Evolutionary conservation across 1,140 invertebrate species (phyloP).

Genomic region (Zaprionus vittiger): DNA sequence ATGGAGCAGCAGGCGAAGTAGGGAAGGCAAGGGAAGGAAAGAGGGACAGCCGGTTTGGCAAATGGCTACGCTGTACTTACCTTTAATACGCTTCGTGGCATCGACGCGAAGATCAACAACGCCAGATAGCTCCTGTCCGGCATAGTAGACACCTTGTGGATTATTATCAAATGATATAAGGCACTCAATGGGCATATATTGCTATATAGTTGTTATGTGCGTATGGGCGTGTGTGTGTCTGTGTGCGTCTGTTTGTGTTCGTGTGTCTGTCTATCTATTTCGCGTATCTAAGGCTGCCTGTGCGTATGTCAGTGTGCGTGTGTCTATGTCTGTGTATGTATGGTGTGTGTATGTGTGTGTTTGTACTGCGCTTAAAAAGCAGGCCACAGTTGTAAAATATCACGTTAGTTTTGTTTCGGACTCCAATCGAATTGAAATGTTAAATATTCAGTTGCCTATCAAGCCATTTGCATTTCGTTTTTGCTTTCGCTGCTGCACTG

Average conservation of each 20-base stretch:
- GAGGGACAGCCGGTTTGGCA: not conserved
- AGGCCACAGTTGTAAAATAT: conserved; percentile 73
- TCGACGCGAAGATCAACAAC: conserved; percentile 83
- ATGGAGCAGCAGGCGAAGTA: conserved; percentile 16
- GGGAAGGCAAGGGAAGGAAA: not conserved
- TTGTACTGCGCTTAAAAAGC: conserved; percentile 67
- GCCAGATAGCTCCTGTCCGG: conserved; percentile 86
- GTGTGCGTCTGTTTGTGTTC: not conserved
- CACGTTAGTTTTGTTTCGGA: conserved; percentile 54
- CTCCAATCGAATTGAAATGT: conserved; percentile 47
- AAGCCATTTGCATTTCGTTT: conserved; percentile 69
- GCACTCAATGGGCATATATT: conserved; percentile 85
- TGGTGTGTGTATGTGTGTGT: conserved; percentile 1
- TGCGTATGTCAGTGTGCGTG: conserved; percentile 13
- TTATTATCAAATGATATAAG: conserved; percentile 86
- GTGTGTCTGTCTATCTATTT: conserved; percentile 7
- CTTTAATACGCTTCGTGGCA: conserved; percentile 81
- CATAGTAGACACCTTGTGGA: conserved; percentile 85
- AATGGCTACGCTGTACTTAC: conserved; percentile 44
- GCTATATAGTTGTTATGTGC: conserved; percentile 63
- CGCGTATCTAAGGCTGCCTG: not conserved
- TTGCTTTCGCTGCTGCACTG: conserved; percentile 61
- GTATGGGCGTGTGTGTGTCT: conserved; percentile 26
- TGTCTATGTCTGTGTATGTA: conserved; percentile 22
- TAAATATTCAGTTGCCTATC: conserved; percentile 69